Evolutionary conservation across 2,888 invertebrate genomes (phyloP).

Genomic region (Pyrochroa serraticornis): DNA sequence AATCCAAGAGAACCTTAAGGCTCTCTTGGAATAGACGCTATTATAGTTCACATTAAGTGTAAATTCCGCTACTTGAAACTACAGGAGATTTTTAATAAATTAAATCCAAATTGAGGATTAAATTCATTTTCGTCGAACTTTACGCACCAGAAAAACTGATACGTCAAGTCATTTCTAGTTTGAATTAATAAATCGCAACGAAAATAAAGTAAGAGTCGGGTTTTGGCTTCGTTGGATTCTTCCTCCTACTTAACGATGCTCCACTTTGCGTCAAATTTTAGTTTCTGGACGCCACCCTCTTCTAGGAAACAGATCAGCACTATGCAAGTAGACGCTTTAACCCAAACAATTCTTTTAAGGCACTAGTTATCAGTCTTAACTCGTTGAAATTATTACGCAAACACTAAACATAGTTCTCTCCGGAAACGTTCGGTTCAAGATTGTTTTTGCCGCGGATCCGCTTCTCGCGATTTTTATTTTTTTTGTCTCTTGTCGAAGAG

Average conservation of each 20-base stretch:
- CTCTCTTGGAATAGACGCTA: not conserved
- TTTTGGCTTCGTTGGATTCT: no score
- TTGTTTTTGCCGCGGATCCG: conserved; percentile 33
- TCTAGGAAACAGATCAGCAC: not conserved
- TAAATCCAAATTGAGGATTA: no score
- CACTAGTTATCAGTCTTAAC: conserved; percentile 2
- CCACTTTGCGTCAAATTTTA: no score
- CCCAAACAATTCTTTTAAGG: conserved; percentile 14
- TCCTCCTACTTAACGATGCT: no score
- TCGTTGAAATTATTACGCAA: conserved; percentile 1
- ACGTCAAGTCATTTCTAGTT: no score
- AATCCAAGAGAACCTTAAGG: not conserved
- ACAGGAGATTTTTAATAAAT: no score
- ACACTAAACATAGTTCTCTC: conserved; percentile 41
- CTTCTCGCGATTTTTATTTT: conserved; percentile 32
- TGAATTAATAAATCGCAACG: no score
- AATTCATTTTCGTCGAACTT: no score
- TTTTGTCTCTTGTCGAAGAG: conserved; percentile 32
- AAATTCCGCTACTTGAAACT: no score
- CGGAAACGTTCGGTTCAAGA: conserved; percentile 32
- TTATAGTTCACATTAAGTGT: not conserved
- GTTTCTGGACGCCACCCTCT: no score
- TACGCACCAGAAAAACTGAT: no score
- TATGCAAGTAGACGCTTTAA: conserved; percentile 6
- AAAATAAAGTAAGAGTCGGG: no score